phyloP scores from a whole-genome alignment of 30 jellyfish, hydroid and myxozoan genomes.

The Nemopilema nomurai region DNA sequence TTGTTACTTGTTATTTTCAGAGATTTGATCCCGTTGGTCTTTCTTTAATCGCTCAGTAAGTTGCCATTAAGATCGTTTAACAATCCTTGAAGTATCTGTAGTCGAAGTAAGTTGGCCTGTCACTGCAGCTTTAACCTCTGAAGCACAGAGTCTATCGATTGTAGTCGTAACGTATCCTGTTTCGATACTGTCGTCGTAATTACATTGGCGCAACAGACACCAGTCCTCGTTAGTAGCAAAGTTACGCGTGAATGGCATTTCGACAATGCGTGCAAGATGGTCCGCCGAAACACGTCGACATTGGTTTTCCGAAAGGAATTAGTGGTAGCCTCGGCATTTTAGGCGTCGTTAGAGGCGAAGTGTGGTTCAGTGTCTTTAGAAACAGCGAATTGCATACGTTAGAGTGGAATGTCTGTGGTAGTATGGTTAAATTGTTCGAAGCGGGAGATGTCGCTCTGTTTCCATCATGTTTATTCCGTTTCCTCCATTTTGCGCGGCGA shows the following conservation, averaged over 20 bases:
- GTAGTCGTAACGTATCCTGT: neutral
- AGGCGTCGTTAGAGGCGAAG: slow-evolving; percentile 54
- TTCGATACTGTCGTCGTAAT: neutral
- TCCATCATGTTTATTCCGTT: slow-evolving; percentile 76
- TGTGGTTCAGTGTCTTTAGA: slow-evolving; percentile 69
- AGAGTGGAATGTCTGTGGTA: slow-evolving; percentile 79
- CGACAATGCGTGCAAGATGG: slow-evolving; percentile 78
- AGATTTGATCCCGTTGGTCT: neutral
- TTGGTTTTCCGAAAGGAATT: slow-evolving; percentile 63
- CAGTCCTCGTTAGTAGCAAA: neutral
- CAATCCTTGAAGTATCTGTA: neutral
- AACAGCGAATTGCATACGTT: slow-evolving; percentile 81
- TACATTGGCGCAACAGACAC: neutral
- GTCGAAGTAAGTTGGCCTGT: too few relatives aligned
- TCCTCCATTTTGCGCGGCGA: slow-evolving; percentile 96
- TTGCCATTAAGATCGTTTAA: neutral
- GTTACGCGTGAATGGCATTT: slow-evolving; percentile 68
- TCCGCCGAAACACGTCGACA: slow-evolving; percentile 77
- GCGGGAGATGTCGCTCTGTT: slow-evolving; percentile 75
- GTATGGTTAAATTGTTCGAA: slow-evolving; percentile 59
- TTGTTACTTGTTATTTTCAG: neutral
- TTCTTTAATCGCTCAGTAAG: neutral
- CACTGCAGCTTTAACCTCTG: too few relatives aligned
- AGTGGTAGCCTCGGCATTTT: slow-evolving; percentile 73
- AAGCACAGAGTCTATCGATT: neutral